Conservation (phyloP, 2,113 vertebrate genomes). For the Entosphenus tridentatus region DNA sequence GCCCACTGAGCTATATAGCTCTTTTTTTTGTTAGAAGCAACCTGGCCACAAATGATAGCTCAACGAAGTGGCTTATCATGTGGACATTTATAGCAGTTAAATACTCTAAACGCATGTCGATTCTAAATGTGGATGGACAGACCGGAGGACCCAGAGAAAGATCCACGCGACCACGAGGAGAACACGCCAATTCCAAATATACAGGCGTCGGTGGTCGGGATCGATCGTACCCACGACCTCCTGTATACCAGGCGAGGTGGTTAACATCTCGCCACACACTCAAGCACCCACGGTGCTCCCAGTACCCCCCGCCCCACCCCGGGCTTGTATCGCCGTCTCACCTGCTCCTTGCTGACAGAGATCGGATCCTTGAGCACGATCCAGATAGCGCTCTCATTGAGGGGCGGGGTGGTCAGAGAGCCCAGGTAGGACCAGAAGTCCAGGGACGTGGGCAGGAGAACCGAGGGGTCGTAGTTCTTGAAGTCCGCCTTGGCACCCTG, state of each 20-base stretch:
- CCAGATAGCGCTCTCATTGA: slow-evolving; percentile 76
- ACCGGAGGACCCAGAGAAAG: neutral
- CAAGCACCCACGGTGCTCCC: too few relatives aligned
- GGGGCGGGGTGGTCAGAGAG: slow-evolving; percentile 72
- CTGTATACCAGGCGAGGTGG: too few relatives aligned
- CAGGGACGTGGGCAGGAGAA: slow-evolving; percentile 52
- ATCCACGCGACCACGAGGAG: neutral
- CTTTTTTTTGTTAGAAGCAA: too few relatives aligned
- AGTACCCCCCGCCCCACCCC: too few relatives aligned
- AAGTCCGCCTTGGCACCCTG: slow-evolving; percentile 59
- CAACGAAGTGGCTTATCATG: too few relatives aligned
- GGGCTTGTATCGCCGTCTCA: slow-evolving; percentile 13
- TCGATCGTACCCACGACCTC: neutral
- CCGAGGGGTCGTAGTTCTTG: slow-evolving; percentile 61
- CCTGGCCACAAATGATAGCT: too few relatives aligned
- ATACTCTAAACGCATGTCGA: too few relatives aligned
- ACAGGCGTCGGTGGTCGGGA: neutral
- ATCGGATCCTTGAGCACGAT: slow-evolving; percentile 65
- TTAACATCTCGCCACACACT: too few relatives aligned
- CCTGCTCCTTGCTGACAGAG: slow-evolving; percentile 63
- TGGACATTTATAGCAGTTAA: too few relatives aligned
- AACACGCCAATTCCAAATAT: neutral
- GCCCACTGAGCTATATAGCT: too few relatives aligned
- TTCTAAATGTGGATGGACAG: too few relatives aligned
- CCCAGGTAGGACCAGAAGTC: slow-evolving; percentile 82